These are phyloP conservation scores for Calephelis nemesis DNA, from an alignment of 1,140 invertebrate genomes.

Conservation along the genomic window DNA sequence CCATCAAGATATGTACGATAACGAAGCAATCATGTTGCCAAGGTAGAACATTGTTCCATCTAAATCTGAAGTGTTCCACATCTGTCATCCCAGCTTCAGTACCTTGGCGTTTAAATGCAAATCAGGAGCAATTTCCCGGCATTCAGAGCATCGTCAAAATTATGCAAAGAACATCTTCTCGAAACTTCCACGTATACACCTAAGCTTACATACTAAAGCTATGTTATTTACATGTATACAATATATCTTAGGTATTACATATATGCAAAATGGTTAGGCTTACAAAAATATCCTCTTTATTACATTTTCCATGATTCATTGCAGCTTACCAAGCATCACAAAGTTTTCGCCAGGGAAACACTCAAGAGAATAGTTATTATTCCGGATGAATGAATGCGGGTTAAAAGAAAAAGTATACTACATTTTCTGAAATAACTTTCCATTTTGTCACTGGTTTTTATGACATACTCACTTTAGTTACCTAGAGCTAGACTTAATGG, in stretches of 20 bases:
- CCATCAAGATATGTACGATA: too few species aligned
- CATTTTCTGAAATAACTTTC: constrained; percentile 27
- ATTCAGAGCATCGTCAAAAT: constrained; percentile 31
- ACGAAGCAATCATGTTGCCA: neutral
- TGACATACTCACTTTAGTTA: too few species aligned
- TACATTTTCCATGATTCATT: constrained; percentile 30
- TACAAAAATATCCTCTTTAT: constrained; percentile 36
- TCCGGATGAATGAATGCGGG: constrained; percentile 26
- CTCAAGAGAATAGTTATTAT: constrained; percentile 29
- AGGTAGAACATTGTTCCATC: neutral
- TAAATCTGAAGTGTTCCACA: neutral
- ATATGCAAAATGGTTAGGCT: constrained; percentile 44
- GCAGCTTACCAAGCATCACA: constrained; percentile 24
- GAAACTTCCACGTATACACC: constrained; percentile 32
- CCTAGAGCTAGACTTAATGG: neutral
- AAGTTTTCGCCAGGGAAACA: constrained; percentile 30
- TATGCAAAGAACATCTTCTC: constrained; percentile 22
- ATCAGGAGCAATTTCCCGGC: constrained; percentile 22
- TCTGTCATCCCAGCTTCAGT: neutral
- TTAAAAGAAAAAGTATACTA: neutral
- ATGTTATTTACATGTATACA: constrained; percentile 38
- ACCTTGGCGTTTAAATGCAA: constrained; percentile 20
- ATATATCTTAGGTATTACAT: neutral
- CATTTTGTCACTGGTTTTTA: constrained; percentile 21
- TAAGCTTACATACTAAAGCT: constrained; percentile 38